Evolutionary conservation across 1,140 invertebrate genomes (phyloP), one percentile per base, ranked within the genome.

Genomic region (Sycophaga agraensis): DNA sequence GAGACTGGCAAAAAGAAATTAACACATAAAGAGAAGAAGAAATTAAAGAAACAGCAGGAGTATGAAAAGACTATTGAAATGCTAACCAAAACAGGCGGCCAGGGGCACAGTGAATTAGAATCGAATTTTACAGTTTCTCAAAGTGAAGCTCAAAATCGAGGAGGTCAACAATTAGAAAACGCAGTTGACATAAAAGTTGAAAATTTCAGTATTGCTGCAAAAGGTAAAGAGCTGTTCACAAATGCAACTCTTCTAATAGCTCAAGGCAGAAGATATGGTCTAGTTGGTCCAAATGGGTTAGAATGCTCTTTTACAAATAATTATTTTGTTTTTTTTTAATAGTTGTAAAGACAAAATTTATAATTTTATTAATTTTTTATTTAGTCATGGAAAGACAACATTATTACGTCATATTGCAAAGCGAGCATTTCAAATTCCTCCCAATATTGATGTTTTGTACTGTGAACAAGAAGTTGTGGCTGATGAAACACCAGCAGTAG

Each of bases 391-490:
- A 12, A 99, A 99, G 84, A 99, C 97, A n/a, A 99, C 98, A 0
- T 75, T 99, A 14, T 80, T 99, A 16, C 88, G 95, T 54, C 97
- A 99, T 73, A 90, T 99, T 70, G 91, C 91, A 7, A 89, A 89
- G 53, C 83, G 93, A 71, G 89, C 89, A 5, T 91, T 99, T 67
- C 88, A 89, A 54, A 96, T 99, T 73, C 98, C 98, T 2, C 90
- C 93, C 0, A 94, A 92, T 68, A 99, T 99, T 67, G 98, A 99
- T 82, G 92, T 99, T 61, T 81, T 99, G 46, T 91, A 98, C 67
- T 99, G 98, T 78, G 98, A 99, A 82, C 98, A 99, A 85, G 97
- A 98, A 84, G 96, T 99, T 26, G 87, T 93, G 0, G 95, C 96
- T 12, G 96, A 98, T 78, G 89, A 94, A 64, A 90, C 88, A 6